phyloP scores from a whole-genome alignment of 1,140 invertebrate genomes.

The Drosophila bocqueti region DNA sequence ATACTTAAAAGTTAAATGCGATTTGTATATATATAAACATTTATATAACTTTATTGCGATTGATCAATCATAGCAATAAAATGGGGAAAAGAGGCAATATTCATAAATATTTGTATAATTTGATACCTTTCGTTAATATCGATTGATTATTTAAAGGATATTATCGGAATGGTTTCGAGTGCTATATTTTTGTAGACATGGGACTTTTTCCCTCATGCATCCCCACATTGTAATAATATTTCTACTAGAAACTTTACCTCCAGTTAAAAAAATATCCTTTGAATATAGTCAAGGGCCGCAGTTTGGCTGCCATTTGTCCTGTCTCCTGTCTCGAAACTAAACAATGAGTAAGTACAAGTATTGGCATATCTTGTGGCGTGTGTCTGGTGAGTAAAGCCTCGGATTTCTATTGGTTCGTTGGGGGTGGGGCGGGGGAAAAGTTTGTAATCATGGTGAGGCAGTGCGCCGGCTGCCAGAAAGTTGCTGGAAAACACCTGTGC shows the following conservation, averaged over 20 bases:
- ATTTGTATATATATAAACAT: too few relatives aligned
- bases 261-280: background rate
- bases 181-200: too few relatives aligned
- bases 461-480: conserved; percentile 35
- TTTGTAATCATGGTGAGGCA: conserved; percentile 56
- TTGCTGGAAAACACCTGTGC: conserved; percentile 55
- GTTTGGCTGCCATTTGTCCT: background rate
- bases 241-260: background rate
- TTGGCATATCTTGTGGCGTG: conserved; percentile 10
- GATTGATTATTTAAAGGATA: background rate
- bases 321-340: background rate
- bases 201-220: too few relatives aligned
- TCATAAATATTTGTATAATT: background rate
- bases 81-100: background rate
- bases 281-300: background rate
- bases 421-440: conserved; percentile 13
- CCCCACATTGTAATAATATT: background rate
- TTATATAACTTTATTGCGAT: background rate
- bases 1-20: too few relatives aligned
- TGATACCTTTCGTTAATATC: too few relatives aligned
- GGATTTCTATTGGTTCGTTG: conserved; percentile 12
- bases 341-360: conserved; percentile 17
- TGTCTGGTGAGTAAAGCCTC: conserved; percentile 8
- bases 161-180: too few relatives aligned
- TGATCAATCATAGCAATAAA: background rate